Base-by-base conservation (phyloP, 30 jellyfish, hydroid and myxozoan species). In the Rhopilema esculentum region DNA sequence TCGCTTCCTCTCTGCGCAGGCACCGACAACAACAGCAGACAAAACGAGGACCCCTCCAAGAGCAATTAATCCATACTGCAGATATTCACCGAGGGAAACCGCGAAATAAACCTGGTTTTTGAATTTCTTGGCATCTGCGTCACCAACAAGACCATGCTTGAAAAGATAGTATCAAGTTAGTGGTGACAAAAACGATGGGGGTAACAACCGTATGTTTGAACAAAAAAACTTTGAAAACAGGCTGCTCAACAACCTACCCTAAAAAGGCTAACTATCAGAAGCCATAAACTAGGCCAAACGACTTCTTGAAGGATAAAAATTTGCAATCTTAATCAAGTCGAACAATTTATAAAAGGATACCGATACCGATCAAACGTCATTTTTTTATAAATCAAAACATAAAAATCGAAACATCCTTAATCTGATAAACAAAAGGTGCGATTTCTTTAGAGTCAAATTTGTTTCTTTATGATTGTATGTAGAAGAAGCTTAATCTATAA, bases 61-160 rank as follows among this genome's bases (percentile, higher is more conserved):
- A 1, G 86, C 97, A 53, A 95, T 75, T 32, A 95, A 33, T n/a
- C 97, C 88, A 66, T 95, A 95, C 70, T 94, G 90, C 0, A 79
- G 89, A 66, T 61, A 64, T 50, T 66, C 73, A 21, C 94, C 75
- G 25, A 83, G 66, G 51, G 88, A 1, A 12, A 83, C 91, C 7
- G 97, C 90, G 25, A 53, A 64, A 33, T 83, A 80, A 1, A 95
- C 99, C 69, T 83, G 89, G 17, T 61, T 66, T 61, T 90, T 90
- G 84, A 95, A 95, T 64, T 90, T 95, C 77, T 82, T 94, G n/a
- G 99, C 99, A 63, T 85, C 89, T 15, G 91, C 95, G 53, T 87
- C 87, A 82, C 97, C 76, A 24, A 95, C 91, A 16, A 9, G 49
- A 31, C 98, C 99, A 65, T 75, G 89, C 99, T 95, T 66, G 26